A percentile compares a stretch with the other conserved stretches of the same genome.
These are phyloP conservation scores for Magallana gigas DNA, from an alignment of 1,140 invertebrate species.

Conservation along the genomic window DNA sequence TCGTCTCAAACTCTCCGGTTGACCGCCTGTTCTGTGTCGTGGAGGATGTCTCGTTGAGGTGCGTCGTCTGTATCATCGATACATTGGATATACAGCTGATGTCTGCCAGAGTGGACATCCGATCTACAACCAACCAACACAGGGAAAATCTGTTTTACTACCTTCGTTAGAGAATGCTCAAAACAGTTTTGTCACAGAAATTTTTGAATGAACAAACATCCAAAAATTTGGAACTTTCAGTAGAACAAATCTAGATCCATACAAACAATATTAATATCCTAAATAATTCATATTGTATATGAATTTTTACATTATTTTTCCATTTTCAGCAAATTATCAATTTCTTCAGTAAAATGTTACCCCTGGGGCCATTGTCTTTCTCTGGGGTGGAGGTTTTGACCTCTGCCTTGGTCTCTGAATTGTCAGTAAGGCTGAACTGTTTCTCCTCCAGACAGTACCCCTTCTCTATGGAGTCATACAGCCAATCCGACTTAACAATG, in stretches of 20 bases:
- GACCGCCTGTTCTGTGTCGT: conserved; percentile 36
- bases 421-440: conserved; percentile 82
- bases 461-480: conserved; percentile 86
- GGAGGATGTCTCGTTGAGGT: conserved; percentile 69
- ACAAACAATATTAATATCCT: too few species aligned
- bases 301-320: too few species aligned
- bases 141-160: too few species aligned
- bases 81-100: conserved; percentile 71
- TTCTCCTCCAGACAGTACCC: conserved; percentile 87
- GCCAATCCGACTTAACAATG: conserved; percentile 87
- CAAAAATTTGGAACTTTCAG: too few species aligned
- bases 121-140: neutral
- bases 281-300: too few species aligned
- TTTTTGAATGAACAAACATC: too few species aligned
- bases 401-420: conserved; percentile 18
- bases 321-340: too few species aligned
- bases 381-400: conserved; percentile 76
- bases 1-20: conserved; percentile 48
- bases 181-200: too few species aligned
- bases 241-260: too few species aligned
- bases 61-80: conserved; percentile 63
- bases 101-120: conserved; percentile 61
- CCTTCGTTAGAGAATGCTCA: too few species aligned
- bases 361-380: conserved; percentile 51
- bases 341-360: neutral